Conservation (phyloP, 2,797 vertebrate species). For the Leptatherina wallacei region DNA sequence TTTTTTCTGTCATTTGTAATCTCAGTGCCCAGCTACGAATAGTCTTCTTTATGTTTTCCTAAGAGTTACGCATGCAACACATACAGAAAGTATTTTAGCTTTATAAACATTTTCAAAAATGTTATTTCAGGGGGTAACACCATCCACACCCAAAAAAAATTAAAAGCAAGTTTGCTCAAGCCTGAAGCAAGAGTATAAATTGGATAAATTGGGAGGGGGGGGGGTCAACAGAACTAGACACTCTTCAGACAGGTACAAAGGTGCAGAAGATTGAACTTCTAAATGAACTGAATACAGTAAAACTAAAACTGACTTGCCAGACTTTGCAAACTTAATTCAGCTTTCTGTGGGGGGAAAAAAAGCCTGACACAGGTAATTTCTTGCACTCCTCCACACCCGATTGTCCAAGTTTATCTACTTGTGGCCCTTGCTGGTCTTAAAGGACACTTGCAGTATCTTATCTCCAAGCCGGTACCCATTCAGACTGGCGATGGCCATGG, state of each 20-base stretch:
- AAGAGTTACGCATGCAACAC: slow-evolving; percentile 70
- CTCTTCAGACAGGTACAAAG: slow-evolving; percentile 89
- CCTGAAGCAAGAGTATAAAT: slow-evolving; percentile 63
- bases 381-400: slow-evolving; percentile 45
- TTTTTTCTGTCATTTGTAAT: neutral
- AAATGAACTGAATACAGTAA: slow-evolving; percentile 87
- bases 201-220: slow-evolving; percentile 36
- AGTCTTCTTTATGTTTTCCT: slow-evolving; percentile 35
- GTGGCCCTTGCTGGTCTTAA: slow-evolving; percentile 99
- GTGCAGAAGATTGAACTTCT: slow-evolving; percentile 87
- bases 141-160: slow-evolving; percentile 76
- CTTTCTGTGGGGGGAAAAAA: slow-evolving; percentile 48
- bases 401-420: slow-evolving; percentile 87
- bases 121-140: slow-evolving; percentile 80
- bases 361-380: slow-evolving; percentile 42
- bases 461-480: slow-evolving; percentile 98
- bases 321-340: slow-evolving; percentile 55
- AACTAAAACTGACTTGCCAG: slow-evolving; percentile 67
- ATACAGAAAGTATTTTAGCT: slow-evolving; percentile 60
- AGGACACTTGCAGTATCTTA: slow-evolving; percentile 99
- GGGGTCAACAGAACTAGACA: slow-evolving; percentile 69
- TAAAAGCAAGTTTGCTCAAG: slow-evolving; percentile 85
- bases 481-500: slow-evolving; percentile 98
- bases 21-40: slow-evolving; percentile 36
- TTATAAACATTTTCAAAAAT: slow-evolving; percentile 80